These are phyloP conservation scores for Perizoma flavofasciatum DNA, from an alignment of 2,888 invertebrate species.

Conservation along the genomic window DNA sequence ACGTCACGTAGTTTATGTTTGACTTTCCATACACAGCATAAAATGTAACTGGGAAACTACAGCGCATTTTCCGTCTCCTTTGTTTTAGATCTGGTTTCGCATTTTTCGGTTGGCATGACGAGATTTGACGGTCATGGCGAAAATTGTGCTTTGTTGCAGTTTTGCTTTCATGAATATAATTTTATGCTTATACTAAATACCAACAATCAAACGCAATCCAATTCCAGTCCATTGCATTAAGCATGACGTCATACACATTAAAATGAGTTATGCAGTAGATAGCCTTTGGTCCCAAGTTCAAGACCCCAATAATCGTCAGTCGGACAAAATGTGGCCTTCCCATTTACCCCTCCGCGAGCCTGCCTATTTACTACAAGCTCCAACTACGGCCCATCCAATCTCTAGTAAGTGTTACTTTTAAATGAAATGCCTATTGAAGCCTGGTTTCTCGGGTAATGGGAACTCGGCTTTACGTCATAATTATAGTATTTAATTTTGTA, in stretches of 20 bases:
- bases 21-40: constrained; percentile 46
- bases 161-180: too few species aligned
- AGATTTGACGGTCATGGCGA: constrained; percentile 13
- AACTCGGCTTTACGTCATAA: not conserved
- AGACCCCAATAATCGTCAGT: constrained; percentile 61
- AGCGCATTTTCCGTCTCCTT: constrained; percentile 25
- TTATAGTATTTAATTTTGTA: not conserved
- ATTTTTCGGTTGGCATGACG: constrained; percentile 13
- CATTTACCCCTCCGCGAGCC: constrained; percentile 58
- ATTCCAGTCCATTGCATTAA: too few species aligned
- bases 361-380: constrained; percentile 10
- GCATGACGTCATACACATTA: constrained; percentile 43
- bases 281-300: constrained; percentile 51
- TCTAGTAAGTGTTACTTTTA: constrained; percentile 61
- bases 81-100: constrained; percentile 21
- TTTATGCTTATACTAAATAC: too few species aligned
- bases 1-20: constrained; percentile 46
- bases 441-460: constrained; percentile 23
- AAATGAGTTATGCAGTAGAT: constrained; percentile 48
- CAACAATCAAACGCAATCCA: too few species aligned
- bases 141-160: constrained; percentile 9
- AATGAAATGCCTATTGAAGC: constrained; percentile 54
- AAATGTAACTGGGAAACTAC: constrained; percentile 44
- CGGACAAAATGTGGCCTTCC: constrained; percentile 62
- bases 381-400: constrained; percentile 54